phyloP scores from a whole-genome alignment of 2,888 invertebrate genomes.

The Diaprepes abbreviatus region DNA sequence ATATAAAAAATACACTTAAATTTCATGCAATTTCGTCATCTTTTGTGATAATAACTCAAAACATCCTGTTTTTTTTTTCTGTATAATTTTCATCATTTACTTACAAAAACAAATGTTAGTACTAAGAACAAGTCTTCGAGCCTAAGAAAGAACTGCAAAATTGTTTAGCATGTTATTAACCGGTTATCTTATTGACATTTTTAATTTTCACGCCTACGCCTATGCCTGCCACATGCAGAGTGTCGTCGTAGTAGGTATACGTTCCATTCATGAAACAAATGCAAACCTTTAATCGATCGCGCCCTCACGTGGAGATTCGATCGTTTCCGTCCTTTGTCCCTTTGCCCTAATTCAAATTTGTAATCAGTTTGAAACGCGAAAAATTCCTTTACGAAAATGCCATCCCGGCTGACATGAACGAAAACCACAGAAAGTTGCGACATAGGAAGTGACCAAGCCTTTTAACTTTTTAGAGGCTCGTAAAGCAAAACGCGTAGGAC shows the following conservation, averaged over 20 bases:
- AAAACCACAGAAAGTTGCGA: slow-evolving; percentile 38
- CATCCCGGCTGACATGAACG: slow-evolving; percentile 15
- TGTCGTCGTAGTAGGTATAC: slow-evolving; percentile 39
- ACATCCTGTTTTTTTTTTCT: no score
- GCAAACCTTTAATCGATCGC: slow-evolving; percentile 44
- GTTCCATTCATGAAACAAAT: slow-evolving; percentile 47
- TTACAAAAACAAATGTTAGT: no score
- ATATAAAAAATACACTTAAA: no score
- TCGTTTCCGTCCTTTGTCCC: slow-evolving; percentile 34
- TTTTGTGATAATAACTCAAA: no score
- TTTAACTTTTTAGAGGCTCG: slow-evolving; percentile 40
- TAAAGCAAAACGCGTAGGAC: slow-evolving; percentile 44
- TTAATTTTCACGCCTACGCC: slow-evolving; percentile 38
- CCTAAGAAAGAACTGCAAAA: no score
- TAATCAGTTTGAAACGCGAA: not conserved
- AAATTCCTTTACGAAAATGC: slow-evolving; percentile 16
- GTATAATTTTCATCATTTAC: no score
- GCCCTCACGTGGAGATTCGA: slow-evolving; percentile 31
- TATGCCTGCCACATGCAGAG: slow-evolving; percentile 48
- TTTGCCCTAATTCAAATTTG: not conserved
- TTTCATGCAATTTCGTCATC: no score
- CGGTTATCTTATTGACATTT: not conserved
- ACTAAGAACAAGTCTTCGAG: no score
- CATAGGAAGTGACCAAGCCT: slow-evolving; percentile 48
- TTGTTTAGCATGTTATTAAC: no score